phyloP scores from a whole-genome alignment of 2,888 invertebrate genomes.

The Lordiphosa fenestrarum region DNA sequence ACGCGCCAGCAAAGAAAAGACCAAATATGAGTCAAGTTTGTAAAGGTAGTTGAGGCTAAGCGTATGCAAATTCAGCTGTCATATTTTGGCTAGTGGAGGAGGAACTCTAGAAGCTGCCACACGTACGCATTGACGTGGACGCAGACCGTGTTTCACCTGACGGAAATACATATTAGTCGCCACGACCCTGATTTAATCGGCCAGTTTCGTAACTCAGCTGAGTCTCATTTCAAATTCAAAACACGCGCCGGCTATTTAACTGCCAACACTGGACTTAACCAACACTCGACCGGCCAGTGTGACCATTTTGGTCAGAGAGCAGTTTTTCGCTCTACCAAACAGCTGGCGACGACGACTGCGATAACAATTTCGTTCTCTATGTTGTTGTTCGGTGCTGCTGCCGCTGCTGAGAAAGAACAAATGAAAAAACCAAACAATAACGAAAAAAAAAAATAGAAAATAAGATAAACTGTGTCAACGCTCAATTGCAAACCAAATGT shows the following conservation, averaged over 20 bases:
- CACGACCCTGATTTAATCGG: slow-evolving; percentile 64
- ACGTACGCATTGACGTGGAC: slow-evolving; percentile 49
- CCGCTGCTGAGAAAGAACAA: too few species aligned
- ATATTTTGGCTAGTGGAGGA: slow-evolving; percentile 20
- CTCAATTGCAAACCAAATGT: too few species aligned
- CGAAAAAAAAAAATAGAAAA: too few species aligned
- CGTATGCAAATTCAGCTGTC: slow-evolving; percentile 29
- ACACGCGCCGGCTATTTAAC: slow-evolving; percentile 42
- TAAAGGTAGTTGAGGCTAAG: slow-evolving; percentile 17
- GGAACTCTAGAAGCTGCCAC: slow-evolving; percentile 24
- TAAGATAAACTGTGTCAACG: too few species aligned
- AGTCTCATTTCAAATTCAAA: slow-evolving; percentile 56
- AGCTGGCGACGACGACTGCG: too few species aligned
- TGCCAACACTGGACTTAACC: slow-evolving; percentile 12
- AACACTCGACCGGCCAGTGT: slow-evolving; percentile 16
- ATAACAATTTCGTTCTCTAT: too few species aligned
- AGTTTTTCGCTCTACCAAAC: neutral
- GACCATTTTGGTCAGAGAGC: slow-evolving; percentile 2
- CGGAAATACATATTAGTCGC: slow-evolving; percentile 68
- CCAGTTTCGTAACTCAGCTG: slow-evolving; percentile 47
- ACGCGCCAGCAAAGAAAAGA: slow-evolving; percentile 21
- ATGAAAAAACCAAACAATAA: too few species aligned
- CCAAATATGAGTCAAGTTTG: slow-evolving; percentile 45
- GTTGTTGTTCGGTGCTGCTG: too few species aligned
- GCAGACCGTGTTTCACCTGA: slow-evolving; percentile 48